Evolutionary conservation across 2,113 vertebrate species (phyloP), one percentile per base, ranked within the genome.

Genomic region (Oreochromis niloticus): DNA sequence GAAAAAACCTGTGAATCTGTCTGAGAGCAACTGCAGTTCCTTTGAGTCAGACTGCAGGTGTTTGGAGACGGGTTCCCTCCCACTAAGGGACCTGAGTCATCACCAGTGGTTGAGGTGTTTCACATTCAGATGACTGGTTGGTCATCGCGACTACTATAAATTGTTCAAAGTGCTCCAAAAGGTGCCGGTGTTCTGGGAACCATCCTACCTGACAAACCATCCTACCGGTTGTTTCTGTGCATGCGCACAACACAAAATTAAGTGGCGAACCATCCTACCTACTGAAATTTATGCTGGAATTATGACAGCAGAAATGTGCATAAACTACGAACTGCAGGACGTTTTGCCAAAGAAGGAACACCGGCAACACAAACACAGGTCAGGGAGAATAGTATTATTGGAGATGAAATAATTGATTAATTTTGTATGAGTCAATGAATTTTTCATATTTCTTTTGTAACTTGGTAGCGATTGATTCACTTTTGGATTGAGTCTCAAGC

Each of bases 371-470:
- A 46, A 46, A 3, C 68, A 73, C 12, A 48, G 0, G 22, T 17
- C 41, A 17, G 13, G 4, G 22, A 46, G 22, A 16, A 34, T 7
- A 50, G 14, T 17, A 50, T 48, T 16, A 48, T 14, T 48, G 0
- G 7, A 68, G 17, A 66, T 66, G 10, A 13, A 2, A 13, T 39
- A 19, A 39, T 39, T 2, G 12, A 12, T 13, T 39, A 10, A 66
- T n/a, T 66, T 9, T 66, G 39, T n/a, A n/a, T 66, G 0, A 36
- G n/a, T 4, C 0, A 1, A 36, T 66, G 0, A 39, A 22, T 7
- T n/a, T 39, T 39, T 39, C 4, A 39, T 4, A 0, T 66, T n/a
- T 66, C 3, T 12, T 0, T 12, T 39, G 0, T n/a, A 66, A 39
- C 61, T 12, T 61, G 61, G 1, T 2, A 66, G 61, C 0, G 2